phyloP scores from a whole-genome alignment of 2,888 invertebrate species.

The Zygogramma bicolorata region DNA sequence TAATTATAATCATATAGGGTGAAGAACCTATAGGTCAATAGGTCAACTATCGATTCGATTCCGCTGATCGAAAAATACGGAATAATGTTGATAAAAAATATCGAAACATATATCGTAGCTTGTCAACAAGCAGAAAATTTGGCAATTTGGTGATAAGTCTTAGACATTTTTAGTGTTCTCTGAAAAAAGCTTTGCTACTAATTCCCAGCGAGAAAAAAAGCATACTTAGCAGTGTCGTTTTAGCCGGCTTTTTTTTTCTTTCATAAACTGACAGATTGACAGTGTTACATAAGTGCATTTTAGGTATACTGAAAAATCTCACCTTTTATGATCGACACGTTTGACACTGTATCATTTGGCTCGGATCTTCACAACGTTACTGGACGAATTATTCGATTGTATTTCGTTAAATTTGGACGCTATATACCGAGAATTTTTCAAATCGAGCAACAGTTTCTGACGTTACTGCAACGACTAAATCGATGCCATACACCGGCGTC shows the following conservation, averaged over 20 bases:
- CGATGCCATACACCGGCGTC: conserved; percentile 61
- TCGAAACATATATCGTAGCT: not conserved
- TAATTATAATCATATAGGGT: conserved; percentile 26
- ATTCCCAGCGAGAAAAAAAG: too few species aligned
- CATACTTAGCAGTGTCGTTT: too few species aligned
- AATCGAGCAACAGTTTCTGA: conserved; percentile 58
- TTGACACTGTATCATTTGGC: not conserved
- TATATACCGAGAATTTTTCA: conserved; percentile 1
- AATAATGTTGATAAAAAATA: not conserved
- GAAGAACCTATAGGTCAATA: conserved; percentile 40
- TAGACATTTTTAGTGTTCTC: not conserved
- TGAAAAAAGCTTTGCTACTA: too few species aligned
- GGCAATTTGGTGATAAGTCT: not conserved
- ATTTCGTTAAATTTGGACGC: conserved; percentile 12
- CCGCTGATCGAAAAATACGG: not conserved
- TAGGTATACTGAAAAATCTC: too few species aligned
- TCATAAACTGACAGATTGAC: not conserved
- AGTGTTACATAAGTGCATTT: not conserved
- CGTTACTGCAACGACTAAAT: conserved; percentile 59
- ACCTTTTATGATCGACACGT: not conserved
- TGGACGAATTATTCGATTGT: conserved; percentile 7
- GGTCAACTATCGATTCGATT: conserved; percentile 42
- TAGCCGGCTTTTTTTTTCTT: too few species aligned
- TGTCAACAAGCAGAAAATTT: not conserved
- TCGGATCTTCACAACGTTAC: not conserved